phyloP scores from a whole-genome alignment of 1,140 invertebrate species.

The Drosophila repletoides region DNA sequence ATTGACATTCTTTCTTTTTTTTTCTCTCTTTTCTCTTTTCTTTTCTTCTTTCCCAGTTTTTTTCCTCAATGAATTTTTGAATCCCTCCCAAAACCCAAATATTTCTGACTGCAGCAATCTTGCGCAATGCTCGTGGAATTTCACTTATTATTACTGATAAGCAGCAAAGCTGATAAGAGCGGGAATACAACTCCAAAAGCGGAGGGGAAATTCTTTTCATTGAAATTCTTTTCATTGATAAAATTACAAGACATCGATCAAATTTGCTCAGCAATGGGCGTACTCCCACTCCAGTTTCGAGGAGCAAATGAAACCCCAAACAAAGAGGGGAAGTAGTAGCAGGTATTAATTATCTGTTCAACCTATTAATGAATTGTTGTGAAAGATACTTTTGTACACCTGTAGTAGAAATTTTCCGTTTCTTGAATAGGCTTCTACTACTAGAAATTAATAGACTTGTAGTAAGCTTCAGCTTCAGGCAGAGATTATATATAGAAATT shows the following conservation, averaged over 20 bases:
- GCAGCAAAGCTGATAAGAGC: constrained; percentile 15
- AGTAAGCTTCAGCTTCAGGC: too few species aligned
- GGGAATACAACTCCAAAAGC: neutral
- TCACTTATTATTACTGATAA: constrained; percentile 14
- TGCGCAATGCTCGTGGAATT: constrained; percentile 19
- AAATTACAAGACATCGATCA: constrained; percentile 26
- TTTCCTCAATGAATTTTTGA: constrained; percentile 45
- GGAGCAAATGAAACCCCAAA: too few species aligned
- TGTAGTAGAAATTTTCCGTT: too few species aligned
- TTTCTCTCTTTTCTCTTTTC: neutral
- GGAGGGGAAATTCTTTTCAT: constrained; percentile 4
- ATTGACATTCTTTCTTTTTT: constrained; percentile 57
- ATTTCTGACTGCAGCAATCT: too few species aligned
- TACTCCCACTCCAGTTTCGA: neutral
- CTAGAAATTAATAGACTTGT: too few species aligned
- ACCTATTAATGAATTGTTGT: too few species aligned
- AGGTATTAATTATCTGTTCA: too few species aligned
- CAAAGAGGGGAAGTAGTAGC: too few species aligned
- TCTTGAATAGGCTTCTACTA: too few species aligned
- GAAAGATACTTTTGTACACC: too few species aligned
- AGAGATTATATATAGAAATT: too few species aligned
- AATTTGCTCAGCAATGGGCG: constrained; percentile 18
- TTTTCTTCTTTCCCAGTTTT: constrained; percentile 16
- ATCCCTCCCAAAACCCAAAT: neutral
- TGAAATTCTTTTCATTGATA: constrained; percentile 21